Evolutionary conservation across 2,113 vertebrate genomes (phyloP).

Genomic region (Tringa solitaria): DNA sequence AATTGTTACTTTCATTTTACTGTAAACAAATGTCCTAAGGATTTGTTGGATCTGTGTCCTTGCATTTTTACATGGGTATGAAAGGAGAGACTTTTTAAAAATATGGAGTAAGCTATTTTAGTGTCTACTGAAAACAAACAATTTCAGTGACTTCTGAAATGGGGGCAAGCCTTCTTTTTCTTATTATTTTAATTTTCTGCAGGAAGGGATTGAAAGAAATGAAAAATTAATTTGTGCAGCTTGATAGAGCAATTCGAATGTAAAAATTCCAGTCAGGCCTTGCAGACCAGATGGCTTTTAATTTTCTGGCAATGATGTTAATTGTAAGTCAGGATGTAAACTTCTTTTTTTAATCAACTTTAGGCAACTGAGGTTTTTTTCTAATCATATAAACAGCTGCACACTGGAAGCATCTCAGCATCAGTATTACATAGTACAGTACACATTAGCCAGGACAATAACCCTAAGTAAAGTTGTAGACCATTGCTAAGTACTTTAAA

Average conservation of each 20-base stretch:
- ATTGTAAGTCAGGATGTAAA: conserved; percentile 51
- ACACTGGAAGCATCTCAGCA: neutral
- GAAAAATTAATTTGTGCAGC: conserved; percentile 59
- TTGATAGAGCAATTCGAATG: conserved; percentile 30
- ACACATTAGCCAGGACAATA: neutral
- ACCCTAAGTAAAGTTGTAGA: neutral
- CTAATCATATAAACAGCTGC: conserved; percentile 9
- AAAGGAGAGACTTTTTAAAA: neutral
- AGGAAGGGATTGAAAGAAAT: conserved; percentile 7
- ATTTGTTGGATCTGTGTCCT: neutral
- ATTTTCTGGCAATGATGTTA: conserved; percentile 65
- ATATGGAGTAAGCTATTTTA: neutral
- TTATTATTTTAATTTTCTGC: conserved; percentile 32
- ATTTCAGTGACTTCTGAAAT: neutral
- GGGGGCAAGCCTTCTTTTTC: neutral
- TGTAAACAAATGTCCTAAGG: conserved; percentile 9
- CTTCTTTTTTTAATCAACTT: conserved; percentile 51
- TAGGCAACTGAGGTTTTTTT: conserved; percentile 3
- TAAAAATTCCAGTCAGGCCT: conserved; percentile 48
- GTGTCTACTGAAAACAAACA: neutral
- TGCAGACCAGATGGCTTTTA: conserved; percentile 65
- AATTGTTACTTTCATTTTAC: conserved; percentile 39
- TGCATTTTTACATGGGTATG: neutral
- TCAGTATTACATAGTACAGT: neutral
- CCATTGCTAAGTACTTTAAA: neutral